Conservation (phyloP, 53 echinoderm and acorn worm species). For the Paracentrotus lividus region DNA sequence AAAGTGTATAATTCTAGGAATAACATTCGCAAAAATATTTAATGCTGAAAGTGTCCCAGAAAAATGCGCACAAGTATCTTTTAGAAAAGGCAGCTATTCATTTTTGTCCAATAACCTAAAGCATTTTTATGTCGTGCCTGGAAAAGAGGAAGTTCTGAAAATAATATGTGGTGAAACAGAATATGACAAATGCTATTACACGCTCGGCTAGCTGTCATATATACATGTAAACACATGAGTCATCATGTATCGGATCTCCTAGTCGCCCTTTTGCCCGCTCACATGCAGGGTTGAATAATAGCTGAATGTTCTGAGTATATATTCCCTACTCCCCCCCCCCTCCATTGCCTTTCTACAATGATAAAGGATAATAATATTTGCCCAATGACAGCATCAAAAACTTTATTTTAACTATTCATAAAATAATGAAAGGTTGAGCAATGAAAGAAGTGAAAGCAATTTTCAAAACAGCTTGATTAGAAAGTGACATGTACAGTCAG, state of each 20-base stretch:
- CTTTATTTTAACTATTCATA: too few relatives aligned
- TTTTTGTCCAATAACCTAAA: background rate
- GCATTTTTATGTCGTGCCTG: background rate
- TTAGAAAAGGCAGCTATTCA: background rate
- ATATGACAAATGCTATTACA: conserved; percentile 2
- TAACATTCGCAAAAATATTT: too few relatives aligned
- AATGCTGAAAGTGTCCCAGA: too few relatives aligned
- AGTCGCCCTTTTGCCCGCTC: background rate
- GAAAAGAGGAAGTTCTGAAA: conserved; percentile 20
- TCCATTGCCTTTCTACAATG: background rate
- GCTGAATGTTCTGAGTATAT: background rate
- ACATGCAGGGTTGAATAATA: background rate
- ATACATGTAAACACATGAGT: background rate
- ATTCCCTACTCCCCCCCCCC: background rate
- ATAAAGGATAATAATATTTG: too few relatives aligned
- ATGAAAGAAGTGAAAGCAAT: too few relatives aligned
- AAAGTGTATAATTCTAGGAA: too few relatives aligned
- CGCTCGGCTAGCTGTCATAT: background rate
- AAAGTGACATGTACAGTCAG: too few relatives aligned
- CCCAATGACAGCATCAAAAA: too few relatives aligned
- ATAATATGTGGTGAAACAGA: background rate
- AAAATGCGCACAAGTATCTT: too few relatives aligned
- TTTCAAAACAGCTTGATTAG: too few relatives aligned
- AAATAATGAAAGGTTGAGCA: too few relatives aligned
- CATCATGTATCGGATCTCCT: background rate